These are phyloP conservation scores for Diplodus sargus DNA, from an alignment of 2,797 vertebrate species.

Conservation along the genomic window DNA sequence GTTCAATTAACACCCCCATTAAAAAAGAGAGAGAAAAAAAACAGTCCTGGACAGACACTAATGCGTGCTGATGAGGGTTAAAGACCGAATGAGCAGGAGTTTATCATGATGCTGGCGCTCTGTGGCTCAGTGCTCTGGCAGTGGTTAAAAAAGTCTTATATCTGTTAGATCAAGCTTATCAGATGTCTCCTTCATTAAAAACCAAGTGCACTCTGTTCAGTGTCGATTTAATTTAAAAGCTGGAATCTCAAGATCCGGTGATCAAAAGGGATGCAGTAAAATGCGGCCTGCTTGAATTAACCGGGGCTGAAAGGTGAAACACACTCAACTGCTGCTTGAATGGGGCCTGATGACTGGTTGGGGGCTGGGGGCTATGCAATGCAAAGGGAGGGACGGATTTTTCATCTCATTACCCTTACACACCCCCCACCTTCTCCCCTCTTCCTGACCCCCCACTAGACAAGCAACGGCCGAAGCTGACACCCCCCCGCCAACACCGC, in stretches of 20 bases:
- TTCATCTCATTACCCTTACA: conserved; percentile 58
- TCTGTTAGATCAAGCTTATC: conserved; percentile 64
- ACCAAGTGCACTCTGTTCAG: conserved; percentile 45
- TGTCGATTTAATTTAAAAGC: conserved; percentile 69
- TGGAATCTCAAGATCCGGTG: conserved; percentile 53
- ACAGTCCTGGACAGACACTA: conserved; percentile 41
- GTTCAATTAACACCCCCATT: conserved; percentile 60
- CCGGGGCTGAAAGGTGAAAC: conserved; percentile 74
- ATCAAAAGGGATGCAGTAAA: conserved; percentile 71
- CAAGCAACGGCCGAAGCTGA: conserved; percentile 60
- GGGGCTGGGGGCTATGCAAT: conserved; percentile 50
- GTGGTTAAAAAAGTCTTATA: conserved; percentile 31
- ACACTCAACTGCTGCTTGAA: conserved; percentile 70
- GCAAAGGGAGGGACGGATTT: conserved; percentile 54
- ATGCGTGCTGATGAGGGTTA: conserved; percentile 55
- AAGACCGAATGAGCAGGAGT: conserved; percentile 47
- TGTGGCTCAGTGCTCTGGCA: conserved; percentile 8
- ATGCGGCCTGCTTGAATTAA: conserved; percentile 69
- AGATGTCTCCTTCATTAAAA: conserved; percentile 65
- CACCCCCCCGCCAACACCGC: conserved; percentile 21
- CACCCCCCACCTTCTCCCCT: conserved; percentile 26
- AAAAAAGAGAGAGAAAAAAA: conserved; percentile 39
- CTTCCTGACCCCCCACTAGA: conserved; percentile 70
- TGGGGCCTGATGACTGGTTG: conserved; percentile 49
- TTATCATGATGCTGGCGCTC: conserved; percentile 37